Conservation (phyloP, 2,888 invertebrate genomes). For the Drosophila mimetica region DNA sequence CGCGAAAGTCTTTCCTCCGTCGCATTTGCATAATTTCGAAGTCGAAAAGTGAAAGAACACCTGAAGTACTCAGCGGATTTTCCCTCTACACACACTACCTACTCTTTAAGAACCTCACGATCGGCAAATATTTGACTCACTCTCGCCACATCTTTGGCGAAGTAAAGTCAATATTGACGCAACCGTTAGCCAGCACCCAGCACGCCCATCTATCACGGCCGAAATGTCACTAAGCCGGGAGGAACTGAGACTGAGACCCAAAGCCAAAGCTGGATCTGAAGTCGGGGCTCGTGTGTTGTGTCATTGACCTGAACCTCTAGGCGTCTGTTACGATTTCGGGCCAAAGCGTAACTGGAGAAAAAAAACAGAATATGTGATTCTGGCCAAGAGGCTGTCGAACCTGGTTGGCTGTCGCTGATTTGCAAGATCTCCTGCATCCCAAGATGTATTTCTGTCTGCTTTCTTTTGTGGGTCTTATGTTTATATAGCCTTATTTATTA, state of each 20-base stretch:
- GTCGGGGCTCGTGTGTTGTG: slow-evolving; percentile 40
- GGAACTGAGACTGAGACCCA: slow-evolving; percentile 9
- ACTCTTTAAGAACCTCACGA: slow-evolving; percentile 37
- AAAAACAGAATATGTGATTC: background rate
- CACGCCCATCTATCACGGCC: slow-evolving; percentile 56
- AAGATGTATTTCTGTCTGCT: slow-evolving; percentile 45
- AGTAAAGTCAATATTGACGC: slow-evolving; percentile 79
- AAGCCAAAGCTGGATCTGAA: slow-evolving; percentile 12
- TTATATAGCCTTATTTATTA: slow-evolving; percentile 29
- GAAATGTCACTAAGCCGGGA: slow-evolving; percentile 47
- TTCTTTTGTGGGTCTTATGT: slow-evolving; percentile 34
- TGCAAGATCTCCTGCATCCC: slow-evolving; percentile 59
- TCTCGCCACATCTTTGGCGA: slow-evolving; percentile 58
- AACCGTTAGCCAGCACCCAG: slow-evolving; percentile 67
- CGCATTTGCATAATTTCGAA: slow-evolving; percentile 59
- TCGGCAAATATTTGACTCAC: slow-evolving; percentile 63
- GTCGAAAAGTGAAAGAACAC: slow-evolving; percentile 52
- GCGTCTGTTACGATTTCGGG: slow-evolving; percentile 47
- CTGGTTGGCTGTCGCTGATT: slow-evolving; percentile 48
- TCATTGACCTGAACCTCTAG: slow-evolving; percentile 49
- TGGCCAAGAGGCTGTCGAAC: slow-evolving; percentile 30
- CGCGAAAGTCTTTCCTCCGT: slow-evolving; percentile 37
- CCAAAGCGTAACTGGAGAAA: slow-evolving; percentile 28
- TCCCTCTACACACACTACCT: slow-evolving; percentile 10
- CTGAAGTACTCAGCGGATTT: slow-evolving; percentile 31